Evolutionary conservation across 2,888 invertebrate species (phyloP).

Genomic region (Oxystoma pomonae): DNA sequence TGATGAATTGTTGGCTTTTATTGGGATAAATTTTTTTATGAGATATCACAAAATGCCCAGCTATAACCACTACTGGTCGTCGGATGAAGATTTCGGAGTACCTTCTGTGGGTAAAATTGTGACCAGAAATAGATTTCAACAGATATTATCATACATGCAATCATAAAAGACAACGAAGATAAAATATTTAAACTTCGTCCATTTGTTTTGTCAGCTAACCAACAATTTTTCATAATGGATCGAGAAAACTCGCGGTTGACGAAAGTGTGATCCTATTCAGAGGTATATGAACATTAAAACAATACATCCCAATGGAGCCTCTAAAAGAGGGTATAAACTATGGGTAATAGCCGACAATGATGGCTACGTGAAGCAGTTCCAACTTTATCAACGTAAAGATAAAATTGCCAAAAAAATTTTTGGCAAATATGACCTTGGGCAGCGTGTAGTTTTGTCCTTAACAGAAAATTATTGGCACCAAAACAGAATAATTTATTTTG

Average conservation of each 20-base stretch:
- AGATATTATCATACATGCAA: slow-evolving; percentile 13
- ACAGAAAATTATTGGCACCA: background rate
- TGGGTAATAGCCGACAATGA: slow-evolving; percentile 1
- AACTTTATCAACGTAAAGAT: slow-evolving; percentile 4
- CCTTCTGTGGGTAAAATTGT: background rate
- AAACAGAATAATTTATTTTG: background rate
- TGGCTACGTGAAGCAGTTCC: slow-evolving; percentile 2
- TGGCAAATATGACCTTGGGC: background rate
- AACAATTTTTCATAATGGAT: slow-evolving; percentile 1
- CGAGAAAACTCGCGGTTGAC: slow-evolving; percentile 10
- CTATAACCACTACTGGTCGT: slow-evolving; percentile 10
- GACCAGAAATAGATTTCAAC: background rate
- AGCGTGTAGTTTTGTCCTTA: background rate
- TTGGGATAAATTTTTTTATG: slow-evolving; percentile 13
- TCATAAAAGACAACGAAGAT: slow-evolving; percentile 9
- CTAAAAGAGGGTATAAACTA: slow-evolving; percentile 23
- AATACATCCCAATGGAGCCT: slow-evolving; percentile 16
- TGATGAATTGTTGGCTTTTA: slow-evolving; percentile 6
- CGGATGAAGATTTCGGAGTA: slow-evolving; percentile 1
- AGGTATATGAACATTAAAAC: slow-evolving; percentile 18
- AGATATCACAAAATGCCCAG: slow-evolving; percentile 9
- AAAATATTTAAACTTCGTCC: slow-evolving; percentile 8
- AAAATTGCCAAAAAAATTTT: background rate
- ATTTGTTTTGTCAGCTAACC: background rate
- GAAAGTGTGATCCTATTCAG: slow-evolving; percentile 25